phyloP scores from a whole-genome alignment of 2,888 invertebrate genomes.

The Rhingia campestris region DNA sequence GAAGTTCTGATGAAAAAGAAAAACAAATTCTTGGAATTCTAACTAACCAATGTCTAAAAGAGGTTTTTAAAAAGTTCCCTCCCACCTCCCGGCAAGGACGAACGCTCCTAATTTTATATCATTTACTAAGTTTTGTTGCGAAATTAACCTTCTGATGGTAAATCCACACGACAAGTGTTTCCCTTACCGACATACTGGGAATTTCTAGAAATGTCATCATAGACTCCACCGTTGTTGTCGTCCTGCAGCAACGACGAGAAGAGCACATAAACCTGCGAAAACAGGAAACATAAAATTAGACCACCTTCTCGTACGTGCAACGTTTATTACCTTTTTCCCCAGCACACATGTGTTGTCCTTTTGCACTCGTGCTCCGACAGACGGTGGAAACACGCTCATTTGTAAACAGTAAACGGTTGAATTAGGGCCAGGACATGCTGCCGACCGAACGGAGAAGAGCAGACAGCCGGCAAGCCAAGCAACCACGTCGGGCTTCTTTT shows the following conservation, averaged over 20 bases:
- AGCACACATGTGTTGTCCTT: constrained; percentile 32
- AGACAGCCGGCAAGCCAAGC: constrained; percentile 41
- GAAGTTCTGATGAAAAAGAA: constrained; percentile 7
- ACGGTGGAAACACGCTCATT: constrained; percentile 53
- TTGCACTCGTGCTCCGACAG: constrained; percentile 43
- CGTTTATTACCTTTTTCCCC: constrained; percentile 51
- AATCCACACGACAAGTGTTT: constrained; percentile 7
- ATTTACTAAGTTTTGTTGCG: background rate
- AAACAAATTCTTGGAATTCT: too few species aligned
- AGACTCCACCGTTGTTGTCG: constrained; percentile 11
- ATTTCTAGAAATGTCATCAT: constrained; percentile 43
- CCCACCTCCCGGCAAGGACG: background rate
- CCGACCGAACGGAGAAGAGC: constrained; percentile 8
- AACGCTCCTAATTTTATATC: constrained; percentile 29
- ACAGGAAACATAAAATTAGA: constrained; percentile 69
- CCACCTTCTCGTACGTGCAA: constrained; percentile 51
- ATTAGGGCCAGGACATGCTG: constrained; percentile 39
- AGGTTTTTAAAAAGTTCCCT: constrained; percentile 26
- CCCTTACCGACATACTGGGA: constrained; percentile 34
- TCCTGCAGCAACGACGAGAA: constrained; percentile 10
- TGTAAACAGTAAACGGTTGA: constrained; percentile 70
- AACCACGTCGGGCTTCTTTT: constrained; percentile 20
- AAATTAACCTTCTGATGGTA: constrained; percentile 34
- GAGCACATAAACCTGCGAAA: constrained; percentile 20
- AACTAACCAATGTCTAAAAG: background rate